Evolutionary conservation across 2,797 vertebrate genomes (phyloP).

Genomic region (Spinus pinus): DNA sequence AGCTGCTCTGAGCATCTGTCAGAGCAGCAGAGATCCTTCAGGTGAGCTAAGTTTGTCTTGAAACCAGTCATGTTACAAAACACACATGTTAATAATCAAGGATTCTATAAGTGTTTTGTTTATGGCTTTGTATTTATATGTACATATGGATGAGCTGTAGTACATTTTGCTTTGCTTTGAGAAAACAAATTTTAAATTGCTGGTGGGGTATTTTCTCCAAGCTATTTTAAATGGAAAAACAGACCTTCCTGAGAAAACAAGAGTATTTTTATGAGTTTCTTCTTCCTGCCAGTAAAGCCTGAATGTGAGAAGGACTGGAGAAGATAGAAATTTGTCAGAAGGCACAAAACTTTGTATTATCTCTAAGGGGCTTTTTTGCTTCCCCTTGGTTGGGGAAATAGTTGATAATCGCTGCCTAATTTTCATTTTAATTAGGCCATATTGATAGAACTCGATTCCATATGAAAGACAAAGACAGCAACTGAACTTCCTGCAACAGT

Average conservation of each 20-base stretch:
- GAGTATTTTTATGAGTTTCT: neutral
- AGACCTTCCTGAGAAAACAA: neutral
- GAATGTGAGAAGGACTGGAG: neutral
- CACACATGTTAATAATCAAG: neutral
- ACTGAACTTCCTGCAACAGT: neutral
- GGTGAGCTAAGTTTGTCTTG: neutral
- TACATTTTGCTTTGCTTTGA: neutral
- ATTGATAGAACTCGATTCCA: neutral
- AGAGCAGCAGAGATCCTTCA: neutral
- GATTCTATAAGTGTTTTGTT: neutral
- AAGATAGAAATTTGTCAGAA: neutral
- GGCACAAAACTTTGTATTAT: neutral
- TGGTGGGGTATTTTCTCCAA: neutral
- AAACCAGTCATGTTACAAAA: neutral
- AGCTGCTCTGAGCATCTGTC: slow-evolving; percentile 6
- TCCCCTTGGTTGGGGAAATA: slow-evolving; percentile 10
- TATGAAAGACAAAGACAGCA: slow-evolving; percentile 7
- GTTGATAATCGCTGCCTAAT: slow-evolving; percentile 29
- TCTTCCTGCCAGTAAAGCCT: neutral
- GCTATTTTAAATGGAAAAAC: neutral
- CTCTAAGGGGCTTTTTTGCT: neutral
- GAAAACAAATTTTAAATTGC: neutral
- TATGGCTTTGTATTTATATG: neutral
- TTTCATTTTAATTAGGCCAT: slow-evolving; percentile 39
- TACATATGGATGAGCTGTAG: neutral